Percentiles rank a stretch among this genome's conserved stretches.
Evolutionary conservation across 1,140 invertebrate genomes (phyloP).

Genomic region (Drosophila burlai): DNA sequence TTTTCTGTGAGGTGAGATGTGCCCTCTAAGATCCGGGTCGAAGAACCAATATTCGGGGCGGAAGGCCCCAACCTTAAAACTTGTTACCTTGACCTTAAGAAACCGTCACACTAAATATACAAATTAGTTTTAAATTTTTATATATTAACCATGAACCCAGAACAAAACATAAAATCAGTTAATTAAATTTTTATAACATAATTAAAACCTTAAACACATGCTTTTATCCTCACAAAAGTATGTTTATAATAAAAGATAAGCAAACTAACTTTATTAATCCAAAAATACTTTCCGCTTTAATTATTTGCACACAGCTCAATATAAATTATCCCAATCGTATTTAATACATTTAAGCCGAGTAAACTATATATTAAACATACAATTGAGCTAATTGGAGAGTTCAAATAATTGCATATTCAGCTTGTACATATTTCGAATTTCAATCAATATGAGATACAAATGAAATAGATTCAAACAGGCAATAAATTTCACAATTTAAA

Average conservation of each 20-base stretch:
- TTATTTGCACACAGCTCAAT: too few species aligned
- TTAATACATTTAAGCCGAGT: too few species aligned
- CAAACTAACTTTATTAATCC: background rate
- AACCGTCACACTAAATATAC: too few species aligned
- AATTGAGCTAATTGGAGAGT: background rate
- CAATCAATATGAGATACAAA: constrained; percentile 6
- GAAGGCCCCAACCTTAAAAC: too few species aligned
- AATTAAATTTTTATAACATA: too few species aligned
- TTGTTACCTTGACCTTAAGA: too few species aligned
- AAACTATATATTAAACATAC: background rate
- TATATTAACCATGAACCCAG: too few species aligned
- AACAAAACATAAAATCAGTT: too few species aligned
- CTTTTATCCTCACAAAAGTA: too few species aligned
- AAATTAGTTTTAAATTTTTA: too few species aligned
- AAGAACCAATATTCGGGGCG: background rate
- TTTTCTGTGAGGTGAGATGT: too few species aligned
- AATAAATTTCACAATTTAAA: constrained; percentile 1
- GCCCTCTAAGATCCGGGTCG: background rate
- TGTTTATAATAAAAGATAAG: background rate
- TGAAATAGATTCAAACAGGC: background rate
- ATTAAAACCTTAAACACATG: too few species aligned
- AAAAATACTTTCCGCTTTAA: background rate
- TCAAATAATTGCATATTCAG: background rate
- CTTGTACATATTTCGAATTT: constrained; percentile 8
- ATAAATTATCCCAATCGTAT: background rate